Base-by-base conservation (phyloP, 2,888 invertebrate species). In the Lampropteryx suffumata region DNA sequence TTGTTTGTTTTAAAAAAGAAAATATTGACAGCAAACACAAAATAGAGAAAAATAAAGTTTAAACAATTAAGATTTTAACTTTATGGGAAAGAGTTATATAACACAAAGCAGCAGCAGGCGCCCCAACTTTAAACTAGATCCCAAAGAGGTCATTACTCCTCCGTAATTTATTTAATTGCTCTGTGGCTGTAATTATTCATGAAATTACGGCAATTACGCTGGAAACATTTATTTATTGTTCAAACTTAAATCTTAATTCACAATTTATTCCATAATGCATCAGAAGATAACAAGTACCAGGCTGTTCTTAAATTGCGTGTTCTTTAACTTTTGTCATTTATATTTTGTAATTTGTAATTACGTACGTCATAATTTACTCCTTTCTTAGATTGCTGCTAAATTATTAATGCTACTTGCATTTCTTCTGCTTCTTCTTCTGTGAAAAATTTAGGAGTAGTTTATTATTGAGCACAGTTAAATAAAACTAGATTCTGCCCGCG, bases 111-210 rank as follows among this genome's bases (percentile, higher is more conserved):
- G 69, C 85, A 84, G 75, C 80, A 75, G 76, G 73, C 81, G 73
- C 87, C 86, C 87, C 71, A 82, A 84, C 80, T 86, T 79, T 73
- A 82, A 89, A 87, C 87, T 86, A 87, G 82, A 82, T 73, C 85
- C 75, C 79, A 71, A 82, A 84, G 83, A 84, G 88, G 76, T 80
- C 88, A 87, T 87, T 86, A 87, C 82, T 88, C 81, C 82, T 78
- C 79, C 74, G 82, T 89, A 88, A 90, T 90, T 90, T 89, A 90
- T 90, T 87, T 90, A 90, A 90, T 90, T 90, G 89, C 89, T 82
- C 84, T 88, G 84, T 82, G 88, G 87, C 82, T 78, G 88, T 86
- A 88, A 90, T 90, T 90, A 90, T 89, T 90, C 90, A 90, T 90
- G 88, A 89, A 90, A 90, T 90, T 90, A 88, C 90, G 86, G 90